phyloP scores from a whole-genome alignment of 1,140 invertebrate genomes.

The Oscheius sp. region DNA sequence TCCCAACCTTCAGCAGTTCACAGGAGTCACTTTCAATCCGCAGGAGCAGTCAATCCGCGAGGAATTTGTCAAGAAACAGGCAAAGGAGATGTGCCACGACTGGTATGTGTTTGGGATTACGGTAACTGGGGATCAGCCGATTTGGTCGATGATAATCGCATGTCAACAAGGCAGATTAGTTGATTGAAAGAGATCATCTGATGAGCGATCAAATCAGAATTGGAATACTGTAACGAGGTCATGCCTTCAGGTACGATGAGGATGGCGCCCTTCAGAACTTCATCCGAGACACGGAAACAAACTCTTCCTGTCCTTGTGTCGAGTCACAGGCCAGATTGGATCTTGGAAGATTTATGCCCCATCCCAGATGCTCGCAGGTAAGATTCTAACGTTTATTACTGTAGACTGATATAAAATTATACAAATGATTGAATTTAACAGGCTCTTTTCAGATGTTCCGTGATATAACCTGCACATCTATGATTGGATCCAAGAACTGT shows the following conservation, averaged over 20 bases:
- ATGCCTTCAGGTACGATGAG: slow-evolving; percentile 58
- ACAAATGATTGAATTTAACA: slow-evolving; percentile 2
- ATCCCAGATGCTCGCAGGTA: slow-evolving; percentile 59
- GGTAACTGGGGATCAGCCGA: too few species aligned
- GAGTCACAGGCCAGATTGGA: slow-evolving; percentile 57
- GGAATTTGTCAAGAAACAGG: slow-evolving; percentile 52
- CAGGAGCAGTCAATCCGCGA: slow-evolving; percentile 47
- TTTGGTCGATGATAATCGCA: too few species aligned
- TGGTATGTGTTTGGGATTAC: slow-evolving; percentile 52
- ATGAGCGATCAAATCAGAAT: too few species aligned
- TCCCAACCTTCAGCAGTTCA: slow-evolving; percentile 52
- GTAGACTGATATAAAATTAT: too few species aligned
- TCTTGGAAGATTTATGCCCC: slow-evolving; percentile 60
- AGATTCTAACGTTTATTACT: too few species aligned
- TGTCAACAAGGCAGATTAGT: too few species aligned
- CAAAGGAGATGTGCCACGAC: slow-evolving; percentile 60
- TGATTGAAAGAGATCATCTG: too few species aligned
- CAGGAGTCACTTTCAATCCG: slow-evolving; percentile 48
- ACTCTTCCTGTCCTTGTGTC: slow-evolving; percentile 59
- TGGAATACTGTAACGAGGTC: too few species aligned
- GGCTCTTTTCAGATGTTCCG: slow-evolving; percentile 46
- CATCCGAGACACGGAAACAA: slow-evolving; percentile 58
- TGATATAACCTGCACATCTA: slow-evolving; percentile 59
- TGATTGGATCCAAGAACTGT: slow-evolving; percentile 59
- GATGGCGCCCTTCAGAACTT: slow-evolving; percentile 60